These are phyloP conservation scores for Lamellibrachia satsuma DNA, from an alignment of 2,888 invertebrate genomes.

Conservation along the genomic window DNA sequence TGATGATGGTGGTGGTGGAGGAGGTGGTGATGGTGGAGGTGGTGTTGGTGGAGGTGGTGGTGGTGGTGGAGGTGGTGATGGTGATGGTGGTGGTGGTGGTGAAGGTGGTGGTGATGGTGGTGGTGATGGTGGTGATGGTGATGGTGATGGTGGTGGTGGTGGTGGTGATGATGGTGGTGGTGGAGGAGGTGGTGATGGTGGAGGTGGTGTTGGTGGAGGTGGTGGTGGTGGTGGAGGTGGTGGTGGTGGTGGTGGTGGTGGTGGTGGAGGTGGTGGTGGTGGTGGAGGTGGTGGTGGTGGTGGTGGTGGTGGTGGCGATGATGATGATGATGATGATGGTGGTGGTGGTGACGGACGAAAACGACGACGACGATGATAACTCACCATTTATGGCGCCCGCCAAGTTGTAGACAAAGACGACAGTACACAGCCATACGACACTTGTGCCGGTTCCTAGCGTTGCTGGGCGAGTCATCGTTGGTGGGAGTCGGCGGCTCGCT, in stretches of 20 bases:
- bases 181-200: neutral
- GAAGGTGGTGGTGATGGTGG: neutral
- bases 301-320: neutral
- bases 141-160: conserved; percentile 14
- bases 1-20: neutral
- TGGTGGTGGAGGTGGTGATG: neutral
- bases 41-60: neutral
- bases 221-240: conserved; percentile 8
- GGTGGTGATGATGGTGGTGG: neutral
- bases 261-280: neutral
- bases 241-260: conserved; percentile 21
- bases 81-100: conserved; percentile 14
- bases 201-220: neutral
- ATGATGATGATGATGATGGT: neutral
- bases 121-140: neutral
- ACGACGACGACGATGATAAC: neutral
- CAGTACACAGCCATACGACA: neutral
- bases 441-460: neutral
- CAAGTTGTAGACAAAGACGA: neutral
- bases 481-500: neutral
- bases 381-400: neutral
- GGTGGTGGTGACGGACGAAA: neutral
- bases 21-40: neutral
- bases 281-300: neutral
- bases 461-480: neutral